Evolutionary conservation across 2,888 invertebrate genomes (phyloP).

Genomic region (Synanthedon formicaeformis): DNA sequence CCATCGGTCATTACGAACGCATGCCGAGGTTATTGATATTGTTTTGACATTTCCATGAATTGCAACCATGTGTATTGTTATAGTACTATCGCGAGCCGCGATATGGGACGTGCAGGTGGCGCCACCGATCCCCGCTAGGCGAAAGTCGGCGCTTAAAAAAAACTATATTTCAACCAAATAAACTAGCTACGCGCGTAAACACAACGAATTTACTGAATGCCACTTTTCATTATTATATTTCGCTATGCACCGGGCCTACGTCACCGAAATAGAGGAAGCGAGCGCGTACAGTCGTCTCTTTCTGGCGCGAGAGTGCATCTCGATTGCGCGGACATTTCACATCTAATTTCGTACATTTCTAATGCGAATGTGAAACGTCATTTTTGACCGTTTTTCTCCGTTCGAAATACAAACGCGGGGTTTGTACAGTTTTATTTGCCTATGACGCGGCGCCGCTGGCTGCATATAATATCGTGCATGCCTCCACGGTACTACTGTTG

Average conservation of each 20-base stretch:
- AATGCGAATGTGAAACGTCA: constrained; percentile 37
- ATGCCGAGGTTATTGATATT: neutral
- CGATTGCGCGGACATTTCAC: constrained; percentile 31
- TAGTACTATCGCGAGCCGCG: constrained; percentile 6
- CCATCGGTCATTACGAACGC: constrained; percentile 18
- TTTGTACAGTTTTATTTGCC: constrained; percentile 4
- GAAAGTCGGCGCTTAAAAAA: constrained; percentile 20
- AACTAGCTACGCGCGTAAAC: constrained; percentile 69
- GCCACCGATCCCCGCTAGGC: constrained; percentile 29
- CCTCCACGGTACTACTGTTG: constrained; percentile 49
- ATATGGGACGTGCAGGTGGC: constrained; percentile 42
- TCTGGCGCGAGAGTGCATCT: constrained; percentile 29
- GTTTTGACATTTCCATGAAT: constrained; percentile 52
- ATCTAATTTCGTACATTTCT: constrained; percentile 45
- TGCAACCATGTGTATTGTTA: constrained; percentile 33
- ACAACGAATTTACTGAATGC: constrained; percentile 67
- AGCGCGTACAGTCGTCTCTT: constrained; percentile 42
- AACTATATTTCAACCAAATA: constrained; percentile 45
- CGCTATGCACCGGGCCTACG: constrained; percentile 62
- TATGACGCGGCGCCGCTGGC: constrained; percentile 15
- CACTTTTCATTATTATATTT: constrained; percentile 69
- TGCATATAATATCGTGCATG: constrained; percentile 35
- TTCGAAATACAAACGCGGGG: constrained; percentile 14
- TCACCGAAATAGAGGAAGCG: constrained; percentile 54
- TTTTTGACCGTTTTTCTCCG: constrained; percentile 15